Conservation (phyloP, 1,140 invertebrate species). For the Stenopsyche tienmushanensis region DNA sequence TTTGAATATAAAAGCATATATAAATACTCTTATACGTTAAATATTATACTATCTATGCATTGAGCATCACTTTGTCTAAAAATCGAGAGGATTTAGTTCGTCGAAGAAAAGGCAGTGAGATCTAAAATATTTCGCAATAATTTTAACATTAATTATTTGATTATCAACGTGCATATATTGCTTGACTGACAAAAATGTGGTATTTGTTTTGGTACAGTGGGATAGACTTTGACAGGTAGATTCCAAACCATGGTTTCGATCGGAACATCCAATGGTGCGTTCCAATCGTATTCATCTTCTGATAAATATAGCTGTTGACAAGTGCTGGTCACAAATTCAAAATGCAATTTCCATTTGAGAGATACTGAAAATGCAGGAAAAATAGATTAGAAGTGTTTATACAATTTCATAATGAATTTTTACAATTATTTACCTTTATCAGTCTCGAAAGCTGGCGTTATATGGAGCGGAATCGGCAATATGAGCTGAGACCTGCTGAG, state of each 20-base stretch:
- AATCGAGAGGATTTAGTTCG: too few species aligned
- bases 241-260: conserved; percentile 99
- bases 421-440: conserved; percentile 69
- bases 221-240: conserved; percentile 88
- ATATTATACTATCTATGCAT: too few species aligned
- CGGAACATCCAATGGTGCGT: conserved; percentile 78
- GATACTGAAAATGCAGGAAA: conserved; percentile 62
- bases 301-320: conserved; percentile 48
- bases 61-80: too few species aligned
- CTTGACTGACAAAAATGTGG: conserved; percentile 56
- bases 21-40: too few species aligned
- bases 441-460: conserved; percentile 90
- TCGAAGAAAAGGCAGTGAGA: too few species aligned
- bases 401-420: neutral
- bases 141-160: conserved; percentile 45
- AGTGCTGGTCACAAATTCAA: conserved; percentile 91
- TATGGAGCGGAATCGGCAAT: conserved; percentile 89
- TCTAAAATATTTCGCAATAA: too few species aligned
- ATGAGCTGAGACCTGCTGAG: conserved; percentile 86
- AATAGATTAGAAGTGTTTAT: neutral
- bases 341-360: conserved; percentile 90
- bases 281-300: conserved; percentile 67
- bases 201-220: conserved; percentile 82
- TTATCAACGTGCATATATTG: conserved; percentile 52
- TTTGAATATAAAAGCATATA: too few species aligned